Conservation (phyloP, 2,888 invertebrate species). For the Thereva nobilitata region DNA sequence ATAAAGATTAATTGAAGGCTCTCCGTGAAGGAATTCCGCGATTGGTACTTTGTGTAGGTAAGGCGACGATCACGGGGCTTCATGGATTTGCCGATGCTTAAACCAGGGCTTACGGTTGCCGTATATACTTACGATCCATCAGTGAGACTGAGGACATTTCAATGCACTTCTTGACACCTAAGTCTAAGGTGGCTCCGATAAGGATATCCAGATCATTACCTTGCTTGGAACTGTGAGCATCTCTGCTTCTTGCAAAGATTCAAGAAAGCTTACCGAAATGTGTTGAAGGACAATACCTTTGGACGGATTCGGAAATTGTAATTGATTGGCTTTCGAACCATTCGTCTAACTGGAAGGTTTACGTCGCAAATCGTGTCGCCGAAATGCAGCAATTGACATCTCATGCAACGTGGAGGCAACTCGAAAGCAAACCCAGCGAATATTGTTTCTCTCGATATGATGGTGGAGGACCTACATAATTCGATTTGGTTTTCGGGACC, state of each 20-base stretch:
- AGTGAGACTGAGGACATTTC: background rate
- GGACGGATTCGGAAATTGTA: no score
- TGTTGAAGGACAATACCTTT: no score
- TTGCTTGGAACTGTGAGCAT: constrained; percentile 25
- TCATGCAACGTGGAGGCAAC: background rate
- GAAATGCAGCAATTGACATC: constrained; percentile 39
- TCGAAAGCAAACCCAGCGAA: constrained; percentile 42
- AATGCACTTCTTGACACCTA: background rate
- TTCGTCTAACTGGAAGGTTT: constrained; percentile 12
- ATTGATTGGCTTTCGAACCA: no score
- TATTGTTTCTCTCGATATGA: constrained; percentile 31
- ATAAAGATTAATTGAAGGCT: no score
- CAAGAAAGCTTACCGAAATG: no score
- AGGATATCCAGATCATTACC: background rate
- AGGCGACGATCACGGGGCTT: constrained; percentile 15
- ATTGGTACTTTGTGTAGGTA: background rate
- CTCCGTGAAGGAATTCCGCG: background rate
- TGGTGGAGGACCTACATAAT: no score
- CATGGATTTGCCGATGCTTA: constrained; percentile 36
- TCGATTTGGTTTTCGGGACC: no score
- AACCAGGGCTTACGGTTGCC: constrained; percentile 22
- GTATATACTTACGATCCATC: background rate
- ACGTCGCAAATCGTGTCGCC: constrained; percentile 38
- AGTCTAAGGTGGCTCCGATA: constrained; percentile 2
- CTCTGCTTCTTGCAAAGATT: background rate